A percentile compares a stretch with the other conserved stretches of the same genome.
Conservation (phyloP, 2,888 invertebrate genomes). For the Xylota sylvarum region DNA sequence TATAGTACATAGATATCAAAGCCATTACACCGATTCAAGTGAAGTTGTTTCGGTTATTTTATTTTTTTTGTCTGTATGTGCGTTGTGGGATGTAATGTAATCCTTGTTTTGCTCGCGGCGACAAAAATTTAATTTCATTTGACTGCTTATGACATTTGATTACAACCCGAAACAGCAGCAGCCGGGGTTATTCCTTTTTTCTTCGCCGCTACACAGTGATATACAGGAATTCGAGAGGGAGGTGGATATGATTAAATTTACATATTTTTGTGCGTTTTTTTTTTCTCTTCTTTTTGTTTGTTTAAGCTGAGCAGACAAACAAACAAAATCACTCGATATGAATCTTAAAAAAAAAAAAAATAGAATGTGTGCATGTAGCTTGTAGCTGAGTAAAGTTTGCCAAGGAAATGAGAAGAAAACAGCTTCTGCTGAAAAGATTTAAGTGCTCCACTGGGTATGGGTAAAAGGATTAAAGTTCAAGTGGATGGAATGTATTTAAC, state of each 20-base stretch:
- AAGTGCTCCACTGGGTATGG: not conserved
- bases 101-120: conserved; percentile 61
- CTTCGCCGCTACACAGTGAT: conserved; percentile 18
- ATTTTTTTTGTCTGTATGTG: not conserved
- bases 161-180: conserved; percentile 23
- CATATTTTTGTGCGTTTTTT: conserved; percentile 44
- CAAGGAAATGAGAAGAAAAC: not conserved
- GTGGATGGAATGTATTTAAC: too few species aligned
- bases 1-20: conserved; percentile 32
- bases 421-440: not conserved
- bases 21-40: conserved; percentile 44
- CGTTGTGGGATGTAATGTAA: conserved; percentile 45
- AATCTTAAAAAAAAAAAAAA: not conserved
- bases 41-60: conserved; percentile 42
- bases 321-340: conserved; percentile 27
- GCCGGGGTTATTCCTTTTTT: conserved; percentile 36
- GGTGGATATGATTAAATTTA: conserved; percentile 55
- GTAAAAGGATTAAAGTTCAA: conserved; percentile 3
- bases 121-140: conserved; percentile 69
- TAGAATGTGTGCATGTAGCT: not conserved
- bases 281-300: too few species aligned
- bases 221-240: conserved; percentile 11
- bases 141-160: conserved; percentile 70
- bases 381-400: not conserved
- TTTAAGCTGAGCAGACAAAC: not conserved